Evolutionary conservation across 2,888 invertebrate genomes (phyloP).

Genomic region (Drosophila longiperda): DNA sequence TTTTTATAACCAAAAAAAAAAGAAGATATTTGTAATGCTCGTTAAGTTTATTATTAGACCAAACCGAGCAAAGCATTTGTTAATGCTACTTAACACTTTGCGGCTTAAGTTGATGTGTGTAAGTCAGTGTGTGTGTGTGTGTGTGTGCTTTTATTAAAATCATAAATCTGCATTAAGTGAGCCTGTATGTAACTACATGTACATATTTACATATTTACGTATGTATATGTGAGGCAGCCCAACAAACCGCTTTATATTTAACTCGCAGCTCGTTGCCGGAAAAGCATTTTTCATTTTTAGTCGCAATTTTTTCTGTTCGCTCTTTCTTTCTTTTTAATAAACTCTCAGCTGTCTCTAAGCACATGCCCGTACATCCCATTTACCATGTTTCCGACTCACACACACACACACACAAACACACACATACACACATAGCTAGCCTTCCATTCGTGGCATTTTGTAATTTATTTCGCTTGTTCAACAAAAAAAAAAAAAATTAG

Average conservation of each 20-base stretch:
- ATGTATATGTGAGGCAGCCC: slow-evolving; percentile 9
- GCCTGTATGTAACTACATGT: slow-evolving; percentile 30
- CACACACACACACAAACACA: slow-evolving; percentile 8
- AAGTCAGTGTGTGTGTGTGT: slow-evolving; percentile 21
- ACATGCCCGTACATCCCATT: slow-evolving; percentile 59
- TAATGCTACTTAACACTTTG: slow-evolving; percentile 56
- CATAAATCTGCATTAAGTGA: slow-evolving; percentile 77
- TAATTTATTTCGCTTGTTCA: slow-evolving; percentile 63
- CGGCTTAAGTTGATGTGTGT: slow-evolving; percentile 31
- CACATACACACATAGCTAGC: slow-evolving; percentile 13
- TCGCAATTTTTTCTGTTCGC: slow-evolving; percentile 42
- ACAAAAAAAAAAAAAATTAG: slow-evolving; percentile 18
- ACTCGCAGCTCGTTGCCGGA: slow-evolving; percentile 30
- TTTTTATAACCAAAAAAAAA: background rate
- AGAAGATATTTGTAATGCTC: background rate
- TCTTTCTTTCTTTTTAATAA: slow-evolving; percentile 68
- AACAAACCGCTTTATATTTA: slow-evolving; percentile 28
- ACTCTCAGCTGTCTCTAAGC: slow-evolving; percentile 64
- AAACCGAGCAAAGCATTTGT: slow-evolving; percentile 27
- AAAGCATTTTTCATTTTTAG: slow-evolving; percentile 74
- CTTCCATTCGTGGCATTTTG: slow-evolving; percentile 46
- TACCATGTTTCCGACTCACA: slow-evolving; percentile 33
- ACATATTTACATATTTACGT: slow-evolving; percentile 5
- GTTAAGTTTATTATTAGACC: slow-evolving; percentile 15
- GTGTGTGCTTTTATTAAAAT: slow-evolving; percentile 67